These are phyloP conservation scores for Chrysogorgia sp. DNA, from an alignment of 92 coral and sea anemone genomes.

Conservation along the genomic window DNA sequence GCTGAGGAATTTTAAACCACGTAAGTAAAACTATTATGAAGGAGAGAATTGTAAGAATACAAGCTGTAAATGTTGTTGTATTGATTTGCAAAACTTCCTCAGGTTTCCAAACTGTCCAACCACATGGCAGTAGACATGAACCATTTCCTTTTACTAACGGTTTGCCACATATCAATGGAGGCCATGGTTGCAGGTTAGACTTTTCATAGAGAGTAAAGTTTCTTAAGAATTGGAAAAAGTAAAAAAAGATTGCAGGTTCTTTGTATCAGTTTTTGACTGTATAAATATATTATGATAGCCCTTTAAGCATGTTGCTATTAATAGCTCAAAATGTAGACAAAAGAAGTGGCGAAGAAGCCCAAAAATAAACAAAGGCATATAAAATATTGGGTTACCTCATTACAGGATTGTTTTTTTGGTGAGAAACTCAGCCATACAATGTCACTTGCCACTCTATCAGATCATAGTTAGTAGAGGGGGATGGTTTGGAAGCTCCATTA, in stretches of 20 bases:
- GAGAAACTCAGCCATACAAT: too few species aligned
- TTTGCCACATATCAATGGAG: background rate
- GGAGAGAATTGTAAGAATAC: slow-evolving; percentile 25
- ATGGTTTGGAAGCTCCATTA: too few species aligned
- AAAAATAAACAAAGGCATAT: background rate
- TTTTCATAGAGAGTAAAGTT: background rate
- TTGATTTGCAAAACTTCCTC: slow-evolving; percentile 4
- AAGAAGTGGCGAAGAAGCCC: too few species aligned
- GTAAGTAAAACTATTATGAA: slow-evolving; percentile 70
- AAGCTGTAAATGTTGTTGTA: slow-evolving; percentile 22
- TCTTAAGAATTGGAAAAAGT: background rate
- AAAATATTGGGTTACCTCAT: background rate
- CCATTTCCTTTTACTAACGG: slow-evolving; percentile 9
- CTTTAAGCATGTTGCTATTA: background rate
- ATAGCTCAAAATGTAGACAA: too few species aligned
- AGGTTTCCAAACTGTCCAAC: slow-evolving; percentile 9
- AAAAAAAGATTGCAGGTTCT: background rate
- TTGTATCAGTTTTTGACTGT: too few species aligned
- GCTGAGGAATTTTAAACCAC: slow-evolving; percentile 75
- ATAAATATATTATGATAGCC: background rate
- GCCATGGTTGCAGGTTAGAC: background rate
- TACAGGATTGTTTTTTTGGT: background rate
- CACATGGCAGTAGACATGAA: slow-evolving; percentile 21
- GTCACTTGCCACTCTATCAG: too few species aligned
- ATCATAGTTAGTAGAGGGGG: too few species aligned